Evolutionary conservation across 1,140 invertebrate species (phyloP), one percentile per base, ranked within the genome.

Genomic region (Drosophila tristis): DNA sequence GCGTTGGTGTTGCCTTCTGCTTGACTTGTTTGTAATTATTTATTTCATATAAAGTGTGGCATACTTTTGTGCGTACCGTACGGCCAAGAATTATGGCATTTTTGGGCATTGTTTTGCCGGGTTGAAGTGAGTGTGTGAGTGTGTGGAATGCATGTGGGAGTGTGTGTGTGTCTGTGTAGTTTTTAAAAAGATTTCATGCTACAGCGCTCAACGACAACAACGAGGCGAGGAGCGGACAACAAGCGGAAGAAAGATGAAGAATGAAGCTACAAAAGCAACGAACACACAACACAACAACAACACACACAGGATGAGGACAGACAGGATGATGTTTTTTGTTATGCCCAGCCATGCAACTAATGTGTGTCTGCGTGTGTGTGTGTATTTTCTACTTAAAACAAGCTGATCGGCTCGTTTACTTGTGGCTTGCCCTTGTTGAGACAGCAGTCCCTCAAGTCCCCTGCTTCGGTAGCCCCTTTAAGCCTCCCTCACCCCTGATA

Each of bases 11-110:
- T 11, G 35, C 13, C 35, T 39, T 84, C 64, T 80, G 82, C 82
- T 78, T 87, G 82, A 82, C 82, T 87, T 86, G 82, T 75, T 85
- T 72, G 82, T 87, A 86, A 86, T 86, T 86, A 86, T 86, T 86
- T 86, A 86, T 86, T 86, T 86, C 82, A 67, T 62, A 75, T 75
- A 78, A 72, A 81, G 82, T 81, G 82, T 66, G 63, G 70, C 74
- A 87, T 66, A 81, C 82, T 80, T 70, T 60, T 72, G 78, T 81
- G 82, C 82, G 78, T 87, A 78, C 82, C 82, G 82, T 86, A 78
- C 4, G 35, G 78, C 75, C 82, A 86, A 78, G 82, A 86, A 81
- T 86, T 86, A 86, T 86, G 78, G 78, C 82, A 74, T 78, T 82
- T 67, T 63, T 68, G 71, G 70, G 78, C 78, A 84, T 86, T 86